A percentile compares a stretch with the other conserved stretches of the same genome.
Evolutionary conservation across 2,888 invertebrate species (phyloP).

Genomic region (Elaeidobius kamerunicus): DNA sequence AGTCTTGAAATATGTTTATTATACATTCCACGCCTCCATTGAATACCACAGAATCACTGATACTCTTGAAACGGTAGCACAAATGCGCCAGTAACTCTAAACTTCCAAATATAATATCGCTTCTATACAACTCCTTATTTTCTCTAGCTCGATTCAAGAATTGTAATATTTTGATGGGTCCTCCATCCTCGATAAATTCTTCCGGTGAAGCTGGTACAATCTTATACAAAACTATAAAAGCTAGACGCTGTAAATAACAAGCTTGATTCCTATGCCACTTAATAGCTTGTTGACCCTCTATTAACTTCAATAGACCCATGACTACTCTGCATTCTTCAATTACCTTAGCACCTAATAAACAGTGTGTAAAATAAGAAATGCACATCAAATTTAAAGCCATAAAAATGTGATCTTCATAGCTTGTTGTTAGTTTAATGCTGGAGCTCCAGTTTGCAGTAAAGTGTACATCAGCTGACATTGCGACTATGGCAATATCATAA

Average conservation of each 20-base stretch:
- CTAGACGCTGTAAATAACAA: constrained; percentile 29
- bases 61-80: constrained; percentile 9
- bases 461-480: constrained; percentile 20
- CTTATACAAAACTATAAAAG: constrained; percentile 33
- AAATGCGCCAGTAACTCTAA: constrained; percentile 21
- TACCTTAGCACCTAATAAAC: constrained; percentile 27
- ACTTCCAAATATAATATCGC: constrained; percentile 18
- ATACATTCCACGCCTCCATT: constrained; percentile 31
- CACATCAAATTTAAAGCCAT: constrained; percentile 27
- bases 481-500: constrained; percentile 31
- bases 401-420: constrained; percentile 25
- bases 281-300: constrained; percentile 25
- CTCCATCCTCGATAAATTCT: constrained; percentile 37
- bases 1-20: constrained; percentile 10
- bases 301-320: constrained; percentile 32
- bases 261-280: constrained; percentile 31
- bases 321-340: constrained; percentile 25
- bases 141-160: constrained; percentile 8
- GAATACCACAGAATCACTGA: constrained; percentile 31
- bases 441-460: constrained; percentile 23
- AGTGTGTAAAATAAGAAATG: constrained; percentile 26
- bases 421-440: constrained; percentile 16
- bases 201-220: constrained; percentile 34
- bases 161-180: constrained; percentile 30
- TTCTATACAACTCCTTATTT: neutral